Conservation (phyloP, 2,888 invertebrate genomes). For the Leptinotarsa rubiginosa region DNA sequence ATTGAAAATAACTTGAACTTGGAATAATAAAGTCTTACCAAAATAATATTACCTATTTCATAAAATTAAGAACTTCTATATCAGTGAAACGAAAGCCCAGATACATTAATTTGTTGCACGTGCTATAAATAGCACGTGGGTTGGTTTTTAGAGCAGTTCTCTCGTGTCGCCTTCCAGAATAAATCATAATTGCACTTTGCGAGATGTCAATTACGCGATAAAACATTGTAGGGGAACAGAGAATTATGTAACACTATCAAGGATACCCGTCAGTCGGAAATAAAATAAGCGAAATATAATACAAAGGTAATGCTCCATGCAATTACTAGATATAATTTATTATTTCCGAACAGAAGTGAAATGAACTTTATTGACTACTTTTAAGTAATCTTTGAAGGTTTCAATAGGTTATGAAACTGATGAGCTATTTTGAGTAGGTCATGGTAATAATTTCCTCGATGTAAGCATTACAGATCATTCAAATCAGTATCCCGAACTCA, state of each 20-base stretch:
- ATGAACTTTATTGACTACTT: not conserved
- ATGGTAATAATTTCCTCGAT: no score
- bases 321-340: not conserved
- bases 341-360: not conserved
- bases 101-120: conserved; percentile 11
- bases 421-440: no score
- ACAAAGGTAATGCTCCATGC: not conserved
- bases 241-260: conserved; percentile 3
- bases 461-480: no score
- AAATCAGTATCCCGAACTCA: no score
- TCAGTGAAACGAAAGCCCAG: no score
- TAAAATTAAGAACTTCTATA: no score
- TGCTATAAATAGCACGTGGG: conserved; percentile 27
- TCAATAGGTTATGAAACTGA: not conserved
- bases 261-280: not conserved
- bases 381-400: not conserved
- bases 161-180: conserved; percentile 25
- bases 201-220: conserved; percentile 19
- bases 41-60: no score
- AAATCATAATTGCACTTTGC: conserved; percentile 20
- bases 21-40: no score
- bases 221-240: not conserved
- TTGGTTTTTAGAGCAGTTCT: not conserved
- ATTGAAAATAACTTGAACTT: no score
- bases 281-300: not conserved